Evolutionary conservation across 2,888 invertebrate genomes (phyloP), one percentile per base, ranked within the genome.

Genomic region (Leptinotarsa haldemani): DNA sequence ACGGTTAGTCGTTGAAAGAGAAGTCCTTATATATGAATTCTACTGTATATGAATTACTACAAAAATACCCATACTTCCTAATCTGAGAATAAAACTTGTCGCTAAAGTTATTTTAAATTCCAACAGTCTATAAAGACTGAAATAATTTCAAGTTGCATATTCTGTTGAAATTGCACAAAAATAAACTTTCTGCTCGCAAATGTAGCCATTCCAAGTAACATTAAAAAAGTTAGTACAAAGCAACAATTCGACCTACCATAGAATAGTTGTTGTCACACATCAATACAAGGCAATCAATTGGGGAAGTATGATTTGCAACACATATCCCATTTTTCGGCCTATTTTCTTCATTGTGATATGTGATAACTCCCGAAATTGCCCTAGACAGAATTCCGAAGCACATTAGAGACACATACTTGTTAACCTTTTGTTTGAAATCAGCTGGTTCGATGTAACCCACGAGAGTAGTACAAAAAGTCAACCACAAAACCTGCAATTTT

Each of bases 241-340:
- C 4, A n/a, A 9, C 40, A 52, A 56, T 46, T 47, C 65, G 79
- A 92, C 94, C 90, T 91, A 98, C 98, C 96, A 99, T 89, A 64
- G 98, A 97, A 88, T 99, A 99, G 85, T 95, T 95, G 86, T 97
- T 97, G 89, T 99, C 99, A 88, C 97, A 97, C 92, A 98, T 97
- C 70, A 99, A 91, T 80, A 99, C 94, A 81, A 99, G 92, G 71
- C 97, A 98, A 88, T 99, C 99, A 80, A 99, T 97, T 3, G 99
- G 99, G 77, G 98, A 98, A 5, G 99, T 99, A 89, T 99, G 99
- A 89, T 99, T 99, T 65, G 99, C 99, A 46, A 99, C 99, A 89
- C 98, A 99, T 83, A 99, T 99, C 75, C 94, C 93, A 79, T 88
- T 90, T 82, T 92, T 92, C 48, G 97, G 97, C 82, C 92, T 92